Evolutionary conservation across 2,888 invertebrate species (phyloP).

Genomic region (Archaeoteleia sp.): DNA sequence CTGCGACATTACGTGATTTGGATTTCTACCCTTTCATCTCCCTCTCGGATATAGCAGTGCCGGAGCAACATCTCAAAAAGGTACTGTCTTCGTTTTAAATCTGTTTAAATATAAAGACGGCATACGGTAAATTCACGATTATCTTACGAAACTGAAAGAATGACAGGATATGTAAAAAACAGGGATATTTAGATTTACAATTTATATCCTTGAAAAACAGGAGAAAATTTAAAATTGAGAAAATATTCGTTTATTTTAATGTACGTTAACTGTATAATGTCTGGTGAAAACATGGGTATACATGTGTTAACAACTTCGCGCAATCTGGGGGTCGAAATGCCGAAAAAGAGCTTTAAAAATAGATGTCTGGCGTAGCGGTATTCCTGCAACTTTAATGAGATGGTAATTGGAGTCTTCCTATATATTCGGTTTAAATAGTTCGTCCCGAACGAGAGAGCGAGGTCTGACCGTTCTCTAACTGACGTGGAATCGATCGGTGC

Average conservation of each 20-base stretch:
- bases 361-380: conserved; percentile 23
- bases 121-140: too few species aligned
- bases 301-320: conserved; percentile 4
- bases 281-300: conserved; percentile 1
- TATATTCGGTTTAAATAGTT: background rate
- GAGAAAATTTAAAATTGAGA: too few species aligned
- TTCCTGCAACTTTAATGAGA: conserved; percentile 32
- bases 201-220: too few species aligned
- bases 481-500: conserved; percentile 34
- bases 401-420: conserved; percentile 28
- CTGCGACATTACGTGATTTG: conserved; percentile 14
- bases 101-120: too few species aligned
- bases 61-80: conserved; percentile 1
- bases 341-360: conserved; percentile 27
- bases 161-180: too few species aligned
- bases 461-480: conserved; percentile 21
- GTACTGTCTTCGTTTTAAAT: too few species aligned
- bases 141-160: too few species aligned
- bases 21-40: conserved; percentile 7
- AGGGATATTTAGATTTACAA: too few species aligned
- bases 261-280: background rate
- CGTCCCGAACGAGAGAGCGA: conserved; percentile 3
- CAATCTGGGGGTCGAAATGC: conserved; percentile 4
- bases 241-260: conserved; percentile 17
- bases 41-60: conserved; percentile 10